Evolutionary conservation across 1,140 invertebrate genomes (phyloP).

Genomic region (Luehdorfia chinensis): DNA sequence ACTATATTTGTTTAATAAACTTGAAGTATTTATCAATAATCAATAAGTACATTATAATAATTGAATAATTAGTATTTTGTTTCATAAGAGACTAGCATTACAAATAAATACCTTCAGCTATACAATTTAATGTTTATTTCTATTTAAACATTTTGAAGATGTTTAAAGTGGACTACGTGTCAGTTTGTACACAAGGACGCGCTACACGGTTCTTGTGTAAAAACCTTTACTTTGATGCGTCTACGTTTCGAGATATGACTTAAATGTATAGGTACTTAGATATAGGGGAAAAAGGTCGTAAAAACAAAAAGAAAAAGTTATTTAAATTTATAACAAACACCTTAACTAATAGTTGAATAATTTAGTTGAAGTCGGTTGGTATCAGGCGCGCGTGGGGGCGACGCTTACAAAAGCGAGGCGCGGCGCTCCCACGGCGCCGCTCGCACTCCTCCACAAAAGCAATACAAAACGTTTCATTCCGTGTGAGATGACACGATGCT

Average conservation of each 20-base stretch:
- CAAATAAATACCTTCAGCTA: constrained; percentile 77
- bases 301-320: constrained; percentile 73
- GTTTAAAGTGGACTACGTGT: constrained; percentile 69
- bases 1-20: constrained; percentile 75
- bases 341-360: constrained; percentile 75
- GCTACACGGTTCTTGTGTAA: constrained; percentile 50
- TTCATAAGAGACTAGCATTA: constrained; percentile 77
- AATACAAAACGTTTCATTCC: constrained; percentile 75
- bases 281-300: constrained; percentile 72
- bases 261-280: constrained; percentile 70
- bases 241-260: constrained; percentile 74
- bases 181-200: constrained; percentile 55
- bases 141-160: constrained; percentile 75
- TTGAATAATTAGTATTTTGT: constrained; percentile 77
- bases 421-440: constrained; percentile 25
- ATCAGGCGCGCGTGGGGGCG: constrained; percentile 35
- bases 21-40: constrained; percentile 77
- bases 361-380: constrained; percentile 56
- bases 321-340: constrained; percentile 76
- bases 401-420: no score
- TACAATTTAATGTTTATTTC: constrained; percentile 75
- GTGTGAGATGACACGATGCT: constrained; percentile 72
- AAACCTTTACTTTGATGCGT: constrained; percentile 58
- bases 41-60: constrained; percentile 77
- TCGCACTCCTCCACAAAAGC: constrained; percentile 61